Evolutionary conservation across 2,888 invertebrate species (phyloP), one percentile per base, ranked within the genome.

Genomic region (Lepidochrysops patricia): DNA sequence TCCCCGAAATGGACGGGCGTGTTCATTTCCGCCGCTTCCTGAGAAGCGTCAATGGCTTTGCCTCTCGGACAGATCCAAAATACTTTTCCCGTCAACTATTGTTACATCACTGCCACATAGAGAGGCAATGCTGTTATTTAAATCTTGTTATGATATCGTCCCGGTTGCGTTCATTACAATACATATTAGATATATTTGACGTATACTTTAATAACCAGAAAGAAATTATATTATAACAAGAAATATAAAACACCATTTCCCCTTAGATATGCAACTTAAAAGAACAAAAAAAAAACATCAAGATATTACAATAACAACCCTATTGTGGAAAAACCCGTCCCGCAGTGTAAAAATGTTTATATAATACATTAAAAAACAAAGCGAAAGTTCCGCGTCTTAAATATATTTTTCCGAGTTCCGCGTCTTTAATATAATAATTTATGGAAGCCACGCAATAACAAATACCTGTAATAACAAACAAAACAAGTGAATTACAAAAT

Each of bases 401-500:
- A 43, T 23, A 23, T n/a, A n/a, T n/a, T n/a, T n/a, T n/a, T n/a
- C n/a, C n/a, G n/a, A 9, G 43, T 43, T 23, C 19, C 43, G 15
- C 19, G 43, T 43, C 12, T 2, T 9, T 4, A 1, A 43, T 23
- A 23, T n/a, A n/a, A n/a, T 43, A 43, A 43, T 43, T 35, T 57
- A 34, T 34, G 19, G 34, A 57, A 34, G 23, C 15, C 29, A 7
- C 25, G 6, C 34, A 57, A 34, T n/a, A 34, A 57, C 13, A 6
- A 23, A 12, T 35, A 13, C 35, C 13, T 50, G 3, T 64, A 43
- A 43, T 6, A 56, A 61, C 62, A 57, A 57, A 50, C 9, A 54
- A 29, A 54, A 54, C 32, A 19, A 32, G 27, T 29, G 3, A 43
- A 57, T 48, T 29, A 57, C 7, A 48, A 26, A 43, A 48, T 57